Evolutionary conservation across 2,113 vertebrate species (phyloP).

Genomic region (Seriola quinqueradiata): DNA sequence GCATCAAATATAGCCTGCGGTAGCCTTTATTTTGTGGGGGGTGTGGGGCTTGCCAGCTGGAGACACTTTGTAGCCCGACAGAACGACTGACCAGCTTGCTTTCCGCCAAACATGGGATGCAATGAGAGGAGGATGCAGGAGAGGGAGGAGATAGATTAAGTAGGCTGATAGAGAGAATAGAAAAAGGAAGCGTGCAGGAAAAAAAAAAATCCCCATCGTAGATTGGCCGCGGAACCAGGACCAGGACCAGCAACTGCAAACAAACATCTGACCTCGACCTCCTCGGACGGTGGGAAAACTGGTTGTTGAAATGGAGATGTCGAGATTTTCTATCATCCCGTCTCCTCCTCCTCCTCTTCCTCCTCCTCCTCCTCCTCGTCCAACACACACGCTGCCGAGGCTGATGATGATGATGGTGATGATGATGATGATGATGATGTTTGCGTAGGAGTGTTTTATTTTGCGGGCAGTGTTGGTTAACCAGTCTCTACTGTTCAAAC

Average conservation of each 20-base stretch:
- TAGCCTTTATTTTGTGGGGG: slow-evolving; percentile 3
- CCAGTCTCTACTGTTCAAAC: slow-evolving; percentile 60
- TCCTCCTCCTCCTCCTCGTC: slow-evolving; percentile 43
- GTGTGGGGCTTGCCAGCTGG: slow-evolving; percentile 18
- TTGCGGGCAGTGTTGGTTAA: slow-evolving; percentile 47
- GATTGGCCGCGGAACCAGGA: slow-evolving; percentile 1
- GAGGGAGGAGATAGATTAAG: slow-evolving; percentile 20
- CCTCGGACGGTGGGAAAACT: slow-evolving; percentile 45
- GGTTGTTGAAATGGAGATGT: slow-evolving; percentile 69
- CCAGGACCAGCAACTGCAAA: slow-evolving; percentile 10
- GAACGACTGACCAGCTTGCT: slow-evolving; percentile 11
- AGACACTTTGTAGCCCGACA: slow-evolving; percentile 32
- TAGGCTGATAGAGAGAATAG: neutral
- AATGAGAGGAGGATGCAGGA: slow-evolving; percentile 6
- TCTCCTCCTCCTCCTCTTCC: slow-evolving; percentile 46
- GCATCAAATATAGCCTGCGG: slow-evolving; percentile 7
- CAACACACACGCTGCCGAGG: slow-evolving; percentile 61
- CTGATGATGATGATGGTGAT: slow-evolving; percentile 43
- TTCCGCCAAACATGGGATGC: slow-evolving; percentile 43
- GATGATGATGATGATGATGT: slow-evolving; percentile 53
- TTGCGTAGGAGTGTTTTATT: slow-evolving; percentile 79
- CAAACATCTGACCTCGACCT: slow-evolving; percentile 68
- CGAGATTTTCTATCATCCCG: slow-evolving; percentile 59
- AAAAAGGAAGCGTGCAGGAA: neutral
- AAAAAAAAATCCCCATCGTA: neutral